Conservation (phyloP, 2,113 vertebrate genomes). For the Grus americana region DNA sequence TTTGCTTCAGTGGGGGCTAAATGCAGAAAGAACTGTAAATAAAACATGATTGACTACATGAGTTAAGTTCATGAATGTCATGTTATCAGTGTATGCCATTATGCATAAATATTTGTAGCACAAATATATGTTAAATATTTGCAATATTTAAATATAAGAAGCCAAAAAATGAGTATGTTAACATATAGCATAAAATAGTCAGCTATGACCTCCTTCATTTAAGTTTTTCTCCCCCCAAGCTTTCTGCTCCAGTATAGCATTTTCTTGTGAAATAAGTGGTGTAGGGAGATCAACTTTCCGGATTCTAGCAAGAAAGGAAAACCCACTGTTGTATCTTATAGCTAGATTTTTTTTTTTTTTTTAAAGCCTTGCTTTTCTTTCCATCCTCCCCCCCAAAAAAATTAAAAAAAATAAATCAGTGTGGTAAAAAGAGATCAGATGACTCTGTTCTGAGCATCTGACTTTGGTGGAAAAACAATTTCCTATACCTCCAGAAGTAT, state of each 20-base stretch:
- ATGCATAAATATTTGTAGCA: not conserved
- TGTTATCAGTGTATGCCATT: not conserved
- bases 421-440: not conserved
- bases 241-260: not conserved
- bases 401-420: not conserved
- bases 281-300: not conserved
- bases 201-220: not conserved
- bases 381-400: not conserved
- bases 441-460: not conserved
- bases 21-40: constrained; percentile 25
- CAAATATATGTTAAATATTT: not conserved
- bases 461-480: not conserved
- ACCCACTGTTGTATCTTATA: not conserved
- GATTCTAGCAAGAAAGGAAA: not conserved
- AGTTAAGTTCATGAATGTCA: not conserved
- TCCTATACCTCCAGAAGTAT: not conserved
- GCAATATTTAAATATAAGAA: not conserved
- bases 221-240: not conserved
- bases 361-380: not conserved
- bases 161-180: not conserved
- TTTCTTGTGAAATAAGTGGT: not conserved
- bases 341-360: not conserved
- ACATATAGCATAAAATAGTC: not conserved
- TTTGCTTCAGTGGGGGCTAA: constrained; percentile 26
- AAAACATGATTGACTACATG: not conserved